Base-by-base conservation (phyloP, 2,888 invertebrate species). In the Spisula subtruncata region DNA sequence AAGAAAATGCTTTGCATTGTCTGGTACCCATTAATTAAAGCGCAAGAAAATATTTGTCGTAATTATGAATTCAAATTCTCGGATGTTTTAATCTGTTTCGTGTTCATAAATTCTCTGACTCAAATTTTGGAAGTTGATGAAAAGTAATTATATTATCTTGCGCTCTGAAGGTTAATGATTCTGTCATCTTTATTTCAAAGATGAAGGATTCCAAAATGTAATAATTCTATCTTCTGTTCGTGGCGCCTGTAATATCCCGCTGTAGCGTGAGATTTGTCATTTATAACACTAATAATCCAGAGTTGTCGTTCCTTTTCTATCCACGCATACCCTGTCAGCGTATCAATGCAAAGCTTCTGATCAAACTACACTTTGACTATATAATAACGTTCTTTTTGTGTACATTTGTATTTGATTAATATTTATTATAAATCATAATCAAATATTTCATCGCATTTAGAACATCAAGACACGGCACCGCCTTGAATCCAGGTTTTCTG, bases 71-170 rank as follows among this genome's bases (percentile, higher is more conserved):
- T 35, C 75, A 75, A 75, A 75, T 18, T 16, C n/a, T 35, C 20
- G 35, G 6, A 14, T 16, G 29, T 35, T 75, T 75, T 75, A 35
- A 75, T 75, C 75, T 75, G 75, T 75, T 75, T 75, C 32, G 75
- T 75, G 75, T 75, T 75, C n/a, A 75, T 75, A 75, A 75, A 75
- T 75, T 75, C 32, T 75, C 29, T 75, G 75, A 25, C 16, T 75
- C 5, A 75, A 75, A 35, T 32, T 75, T 35, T 75, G 32, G 75
- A 75, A 75, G 75, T 75, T 75, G 75, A 75, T 75, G 75, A 75
- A 75, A 75, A 18, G 18, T 75, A 75, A 75, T 75, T 75, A 32
- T 75, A 75, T 75, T 75, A 75, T 35, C 0, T 18, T 0, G 16
- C 32, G 75, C 2, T 35, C 75, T 4, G 29, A 35, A 20, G 75